Evolutionary conservation across 2,888 invertebrate genomes (phyloP).

Genomic region (Anthrax anthrax): DNA sequence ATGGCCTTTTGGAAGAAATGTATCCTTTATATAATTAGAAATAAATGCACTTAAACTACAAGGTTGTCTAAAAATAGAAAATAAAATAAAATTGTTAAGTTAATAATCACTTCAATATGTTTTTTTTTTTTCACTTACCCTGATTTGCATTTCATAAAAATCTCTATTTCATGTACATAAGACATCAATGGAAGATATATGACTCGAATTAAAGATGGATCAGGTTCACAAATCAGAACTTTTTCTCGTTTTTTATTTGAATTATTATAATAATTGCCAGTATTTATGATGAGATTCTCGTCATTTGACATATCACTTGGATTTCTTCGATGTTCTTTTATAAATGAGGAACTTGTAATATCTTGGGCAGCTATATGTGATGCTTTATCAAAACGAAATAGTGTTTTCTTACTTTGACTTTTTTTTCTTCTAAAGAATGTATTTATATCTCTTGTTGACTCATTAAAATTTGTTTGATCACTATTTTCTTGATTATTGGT

Average conservation of each 20-base stretch:
- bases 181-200: constrained; percentile 70
- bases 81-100: constrained; percentile 1
- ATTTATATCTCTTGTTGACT: constrained; percentile 37
- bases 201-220: constrained; percentile 58
- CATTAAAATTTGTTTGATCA: constrained; percentile 34
- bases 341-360: neutral
- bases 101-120: neutral
- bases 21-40: constrained; percentile 73
- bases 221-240: constrained; percentile 59
- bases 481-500: constrained; percentile 38
- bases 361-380: constrained; percentile 17
- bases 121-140: constrained; percentile 36
- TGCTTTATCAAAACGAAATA: constrained; percentile 59
- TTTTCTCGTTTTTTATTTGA: constrained; percentile 35
- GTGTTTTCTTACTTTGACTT: constrained; percentile 39
- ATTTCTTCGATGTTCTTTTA: constrained; percentile 31
- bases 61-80: constrained; percentile 36
- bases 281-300: constrained; percentile 20
- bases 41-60: constrained; percentile 74
- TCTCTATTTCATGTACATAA: constrained; percentile 75
- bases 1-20: constrained; percentile 67
- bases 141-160: constrained; percentile 40
- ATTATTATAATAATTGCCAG: constrained; percentile 8
- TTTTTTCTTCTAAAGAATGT: constrained; percentile 33
- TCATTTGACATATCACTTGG: constrained; percentile 31